Conservation (phyloP, 1,140 invertebrate species). For the Tetragonula clypearis region DNA sequence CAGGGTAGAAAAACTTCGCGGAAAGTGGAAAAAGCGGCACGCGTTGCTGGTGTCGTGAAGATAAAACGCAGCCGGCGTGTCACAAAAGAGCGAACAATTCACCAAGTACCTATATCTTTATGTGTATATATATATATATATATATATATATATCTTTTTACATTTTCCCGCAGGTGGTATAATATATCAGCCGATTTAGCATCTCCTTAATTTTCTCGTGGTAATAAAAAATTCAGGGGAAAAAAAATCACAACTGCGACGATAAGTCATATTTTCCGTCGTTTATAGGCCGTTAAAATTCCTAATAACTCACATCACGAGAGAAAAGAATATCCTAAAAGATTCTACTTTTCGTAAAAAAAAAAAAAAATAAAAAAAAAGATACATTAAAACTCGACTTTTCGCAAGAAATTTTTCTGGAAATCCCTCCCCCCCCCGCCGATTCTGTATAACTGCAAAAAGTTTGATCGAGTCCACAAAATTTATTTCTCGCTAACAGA, state of each 20-base stretch:
- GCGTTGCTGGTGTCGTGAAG: constrained; percentile 57
- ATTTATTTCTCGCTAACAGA: too few species aligned
- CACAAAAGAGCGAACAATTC: constrained; percentile 54
- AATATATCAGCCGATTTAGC: background rate
- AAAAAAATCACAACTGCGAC: background rate
- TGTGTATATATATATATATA: too few species aligned
- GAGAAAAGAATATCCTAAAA: too few species aligned
- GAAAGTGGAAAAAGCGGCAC: constrained; percentile 49
- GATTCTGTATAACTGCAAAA: too few species aligned
- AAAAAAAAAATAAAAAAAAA: too few species aligned
- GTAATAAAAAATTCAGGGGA: background rate
- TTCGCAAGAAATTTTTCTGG: too few species aligned
- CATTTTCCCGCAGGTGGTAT: constrained; percentile 8
- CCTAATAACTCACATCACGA: too few species aligned
- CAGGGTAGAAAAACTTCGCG: constrained; percentile 13
- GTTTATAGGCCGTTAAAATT: background rate
- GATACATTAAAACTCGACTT: too few species aligned
- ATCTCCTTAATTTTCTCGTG: constrained; percentile 6
- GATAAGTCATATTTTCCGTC: background rate
- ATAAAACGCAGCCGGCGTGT: constrained; percentile 66
- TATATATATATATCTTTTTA: background rate
- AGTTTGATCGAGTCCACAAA: too few species aligned
- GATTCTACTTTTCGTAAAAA: too few species aligned
- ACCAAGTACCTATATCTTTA: constrained; percentile 17
- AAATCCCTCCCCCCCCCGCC: too few species aligned